Evolutionary conservation across 2,113 vertebrate species (phyloP).

Genomic region (Athene noctua): DNA sequence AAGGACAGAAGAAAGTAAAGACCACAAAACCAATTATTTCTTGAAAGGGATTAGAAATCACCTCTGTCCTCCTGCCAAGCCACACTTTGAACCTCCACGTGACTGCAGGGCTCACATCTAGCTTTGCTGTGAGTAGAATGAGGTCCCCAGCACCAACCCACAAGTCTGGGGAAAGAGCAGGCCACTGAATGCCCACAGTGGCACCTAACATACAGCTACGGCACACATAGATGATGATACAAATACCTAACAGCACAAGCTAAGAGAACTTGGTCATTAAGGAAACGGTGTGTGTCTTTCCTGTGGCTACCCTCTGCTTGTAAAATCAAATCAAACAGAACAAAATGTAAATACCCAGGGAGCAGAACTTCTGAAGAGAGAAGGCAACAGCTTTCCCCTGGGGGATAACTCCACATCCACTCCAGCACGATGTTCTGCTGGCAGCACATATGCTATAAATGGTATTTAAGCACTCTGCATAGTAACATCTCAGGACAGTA

Average conservation of each 20-base stretch:
- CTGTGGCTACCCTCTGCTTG: background rate
- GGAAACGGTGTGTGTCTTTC: accelerated
- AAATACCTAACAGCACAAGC: background rate
- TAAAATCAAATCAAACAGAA: background rate
- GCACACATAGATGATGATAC: background rate
- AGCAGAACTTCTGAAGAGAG: background rate
- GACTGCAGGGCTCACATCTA: background rate
- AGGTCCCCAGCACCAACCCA: background rate
- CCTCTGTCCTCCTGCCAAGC: background rate
- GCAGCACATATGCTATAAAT: background rate
- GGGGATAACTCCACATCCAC: background rate
- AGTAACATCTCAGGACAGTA: background rate
- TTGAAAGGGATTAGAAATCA: background rate
- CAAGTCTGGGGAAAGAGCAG: background rate
- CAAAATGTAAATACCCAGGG: background rate
- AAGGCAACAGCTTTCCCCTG: background rate
- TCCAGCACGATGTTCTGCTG: background rate
- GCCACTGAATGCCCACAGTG: background rate
- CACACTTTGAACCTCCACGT: accelerated
- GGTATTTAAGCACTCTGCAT: background rate
- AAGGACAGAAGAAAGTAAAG: background rate
- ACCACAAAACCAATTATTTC: background rate
- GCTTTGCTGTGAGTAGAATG: background rate
- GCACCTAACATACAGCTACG: background rate
- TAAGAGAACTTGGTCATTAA: background rate